Percentiles rank a stretch among this genome's conserved stretches.
phyloP scores from a whole-genome alignment of 2,888 invertebrate species.

The Aplocera efformata region DNA sequence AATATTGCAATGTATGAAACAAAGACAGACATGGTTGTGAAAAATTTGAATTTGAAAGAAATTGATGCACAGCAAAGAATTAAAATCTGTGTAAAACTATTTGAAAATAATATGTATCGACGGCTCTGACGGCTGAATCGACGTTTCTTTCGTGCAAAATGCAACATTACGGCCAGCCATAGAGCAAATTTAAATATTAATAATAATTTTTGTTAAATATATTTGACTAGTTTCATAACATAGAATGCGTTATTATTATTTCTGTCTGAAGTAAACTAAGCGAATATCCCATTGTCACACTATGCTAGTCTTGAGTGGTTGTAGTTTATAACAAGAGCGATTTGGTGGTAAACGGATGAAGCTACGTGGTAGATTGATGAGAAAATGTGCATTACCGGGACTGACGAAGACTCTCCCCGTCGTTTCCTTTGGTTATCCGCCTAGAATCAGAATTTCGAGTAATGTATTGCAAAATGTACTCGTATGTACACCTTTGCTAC shows the following conservation, averaged over 20 bases:
- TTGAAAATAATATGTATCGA: no score
- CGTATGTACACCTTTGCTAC: constrained; percentile 34
- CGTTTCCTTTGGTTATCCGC: constrained; percentile 53
- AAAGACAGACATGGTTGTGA: no score
- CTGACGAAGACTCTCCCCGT: constrained; percentile 53
- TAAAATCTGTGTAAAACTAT: no score
- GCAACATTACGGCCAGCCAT: no score
- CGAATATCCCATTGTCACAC: constrained; percentile 17
- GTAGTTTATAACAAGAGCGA: constrained; percentile 26
- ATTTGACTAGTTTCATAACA: no score
- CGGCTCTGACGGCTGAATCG: no score
- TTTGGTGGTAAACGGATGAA: constrained; percentile 37
- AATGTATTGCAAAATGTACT: constrained; percentile 37
- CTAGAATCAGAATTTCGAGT: constrained; percentile 51
- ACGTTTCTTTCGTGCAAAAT: no score
- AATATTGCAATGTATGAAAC: no score
- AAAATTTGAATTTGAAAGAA: no score
- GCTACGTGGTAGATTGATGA: constrained; percentile 36
- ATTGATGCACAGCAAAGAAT: no score
- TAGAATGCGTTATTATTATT: constrained; percentile 19
- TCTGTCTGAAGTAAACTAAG: constrained; percentile 11
- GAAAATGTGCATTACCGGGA: constrained; percentile 46
- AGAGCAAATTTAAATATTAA: no score
- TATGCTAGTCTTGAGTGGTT: constrained; percentile 12
- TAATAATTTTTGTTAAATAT: no score